These are phyloP conservation scores for Lamellibrachia columna DNA, from an alignment of 2,888 invertebrate genomes.

Conservation along the genomic window DNA sequence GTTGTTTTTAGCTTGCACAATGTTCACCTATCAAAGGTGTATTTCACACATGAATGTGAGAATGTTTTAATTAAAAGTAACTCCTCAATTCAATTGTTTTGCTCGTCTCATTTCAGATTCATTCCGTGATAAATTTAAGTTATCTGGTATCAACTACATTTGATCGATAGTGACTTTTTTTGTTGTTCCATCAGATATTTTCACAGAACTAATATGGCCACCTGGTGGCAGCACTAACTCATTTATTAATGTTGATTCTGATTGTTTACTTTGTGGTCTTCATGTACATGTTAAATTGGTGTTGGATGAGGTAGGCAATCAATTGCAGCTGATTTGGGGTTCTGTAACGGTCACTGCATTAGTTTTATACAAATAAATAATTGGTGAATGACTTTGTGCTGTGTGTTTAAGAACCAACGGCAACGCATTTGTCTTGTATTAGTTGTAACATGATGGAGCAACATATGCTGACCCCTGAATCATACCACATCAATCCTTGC, in stretches of 20 bases:
- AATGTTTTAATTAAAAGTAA: background rate
- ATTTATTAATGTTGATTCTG: too few relatives aligned
- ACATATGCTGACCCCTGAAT: background rate
- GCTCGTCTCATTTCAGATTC: too few relatives aligned
- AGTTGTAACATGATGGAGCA: background rate
- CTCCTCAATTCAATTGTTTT: too few relatives aligned
- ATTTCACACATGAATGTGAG: background rate
- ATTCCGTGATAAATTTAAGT: too few relatives aligned
- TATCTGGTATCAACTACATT: too few relatives aligned
- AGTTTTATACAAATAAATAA: background rate
- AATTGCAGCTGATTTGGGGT: background rate
- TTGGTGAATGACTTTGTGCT: background rate
- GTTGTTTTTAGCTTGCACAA: background rate
- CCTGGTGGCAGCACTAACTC: too few relatives aligned
- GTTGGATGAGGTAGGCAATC: background rate
- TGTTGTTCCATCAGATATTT: too few relatives aligned
- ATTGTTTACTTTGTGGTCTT: background rate
- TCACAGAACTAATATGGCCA: too few relatives aligned
- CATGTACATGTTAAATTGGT: background rate
- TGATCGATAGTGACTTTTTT: too few relatives aligned
- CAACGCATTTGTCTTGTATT: background rate
- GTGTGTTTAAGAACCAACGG: background rate
- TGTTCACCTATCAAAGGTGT: background rate
- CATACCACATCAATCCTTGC: background rate
- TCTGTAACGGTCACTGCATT: background rate